Evolutionary conservation across 2,888 invertebrate species (phyloP).

Genomic region (Choristoneura rosaceana): DNA sequence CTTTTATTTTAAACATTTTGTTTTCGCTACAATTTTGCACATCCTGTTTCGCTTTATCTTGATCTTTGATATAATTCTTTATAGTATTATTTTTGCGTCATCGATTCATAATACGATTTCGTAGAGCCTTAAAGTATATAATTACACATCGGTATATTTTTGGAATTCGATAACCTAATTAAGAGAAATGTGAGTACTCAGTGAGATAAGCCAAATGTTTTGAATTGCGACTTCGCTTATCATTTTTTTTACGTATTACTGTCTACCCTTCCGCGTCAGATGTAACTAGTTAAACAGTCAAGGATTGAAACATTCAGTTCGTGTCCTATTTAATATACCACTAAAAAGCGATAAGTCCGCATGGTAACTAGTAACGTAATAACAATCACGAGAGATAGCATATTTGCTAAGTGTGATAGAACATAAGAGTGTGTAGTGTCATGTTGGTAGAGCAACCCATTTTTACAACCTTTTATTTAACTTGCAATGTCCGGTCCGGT

Average conservation of each 20-base stretch:
- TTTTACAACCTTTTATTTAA: background rate
- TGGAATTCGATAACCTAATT: constrained; percentile 13
- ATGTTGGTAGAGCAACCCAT: background rate
- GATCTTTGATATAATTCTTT: constrained; percentile 1
- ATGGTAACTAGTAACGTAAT: background rate
- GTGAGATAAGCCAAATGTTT: background rate
- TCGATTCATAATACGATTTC: constrained; percentile 5
- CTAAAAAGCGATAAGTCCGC: background rate
- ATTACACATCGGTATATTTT: constrained; percentile 5
- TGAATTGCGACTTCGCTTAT: background rate
- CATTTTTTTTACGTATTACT: background rate
- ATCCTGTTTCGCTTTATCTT: constrained; percentile 33
- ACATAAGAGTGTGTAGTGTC: background rate
- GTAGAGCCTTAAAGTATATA: background rate
- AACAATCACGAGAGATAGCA: constrained; percentile 5
- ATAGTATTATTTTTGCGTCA: constrained; percentile 9
- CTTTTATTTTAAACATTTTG: constrained; percentile 12
- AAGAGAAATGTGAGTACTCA: background rate
- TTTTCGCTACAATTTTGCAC: constrained; percentile 22
- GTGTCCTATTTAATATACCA: background rate
- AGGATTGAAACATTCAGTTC: background rate
- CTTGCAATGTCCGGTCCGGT: no score
- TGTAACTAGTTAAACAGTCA: background rate
- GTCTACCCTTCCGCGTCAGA: background rate
- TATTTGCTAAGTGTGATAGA: background rate